phyloP scores from a whole-genome alignment of 2,113 vertebrate genomes.

The Equus przewalskii region DNA sequence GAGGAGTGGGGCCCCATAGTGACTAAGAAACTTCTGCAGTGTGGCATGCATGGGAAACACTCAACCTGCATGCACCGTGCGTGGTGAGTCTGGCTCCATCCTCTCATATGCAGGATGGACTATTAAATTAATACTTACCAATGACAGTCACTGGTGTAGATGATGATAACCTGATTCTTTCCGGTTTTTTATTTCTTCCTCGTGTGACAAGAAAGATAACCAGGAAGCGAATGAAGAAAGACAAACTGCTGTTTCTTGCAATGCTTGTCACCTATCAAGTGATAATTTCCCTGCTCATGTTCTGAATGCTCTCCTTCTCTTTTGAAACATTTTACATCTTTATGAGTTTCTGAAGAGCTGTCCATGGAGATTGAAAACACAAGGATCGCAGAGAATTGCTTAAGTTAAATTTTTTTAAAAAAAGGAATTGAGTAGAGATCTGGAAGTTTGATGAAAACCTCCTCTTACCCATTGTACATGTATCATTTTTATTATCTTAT shows the following conservation, averaged over 20 bases:
- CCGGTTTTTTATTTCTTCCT: constrained; percentile 55
- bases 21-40: constrained; percentile 35
- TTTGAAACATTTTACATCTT: constrained; percentile 55
- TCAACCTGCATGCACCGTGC: neutral
- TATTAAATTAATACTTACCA: neutral
- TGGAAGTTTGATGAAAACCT: constrained; percentile 58
- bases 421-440: constrained; percentile 2
- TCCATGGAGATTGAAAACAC: constrained; percentile 17
- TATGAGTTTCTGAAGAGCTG: constrained; percentile 57
- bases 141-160: neutral
- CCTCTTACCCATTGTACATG: neutral
- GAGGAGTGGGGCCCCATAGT: constrained; percentile 46
- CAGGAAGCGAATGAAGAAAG: constrained; percentile 35
- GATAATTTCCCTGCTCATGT: constrained; percentile 33
- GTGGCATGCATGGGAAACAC: constrained; percentile 16
- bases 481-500: constrained; percentile 60
- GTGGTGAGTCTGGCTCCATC: neutral
- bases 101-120: neutral
- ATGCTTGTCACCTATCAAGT: constrained; percentile 37
- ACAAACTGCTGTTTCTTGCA: constrained; percentile 49
- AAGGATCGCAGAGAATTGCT: constrained; percentile 43
- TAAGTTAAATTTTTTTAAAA: neutral
- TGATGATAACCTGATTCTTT: constrained; percentile 50
- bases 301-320: constrained; percentile 16
- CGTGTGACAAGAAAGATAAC: constrained; percentile 40